Evolutionary conservation across 2,797 vertebrate species (phyloP).

Genomic region (Bothrops alternatus): DNA sequence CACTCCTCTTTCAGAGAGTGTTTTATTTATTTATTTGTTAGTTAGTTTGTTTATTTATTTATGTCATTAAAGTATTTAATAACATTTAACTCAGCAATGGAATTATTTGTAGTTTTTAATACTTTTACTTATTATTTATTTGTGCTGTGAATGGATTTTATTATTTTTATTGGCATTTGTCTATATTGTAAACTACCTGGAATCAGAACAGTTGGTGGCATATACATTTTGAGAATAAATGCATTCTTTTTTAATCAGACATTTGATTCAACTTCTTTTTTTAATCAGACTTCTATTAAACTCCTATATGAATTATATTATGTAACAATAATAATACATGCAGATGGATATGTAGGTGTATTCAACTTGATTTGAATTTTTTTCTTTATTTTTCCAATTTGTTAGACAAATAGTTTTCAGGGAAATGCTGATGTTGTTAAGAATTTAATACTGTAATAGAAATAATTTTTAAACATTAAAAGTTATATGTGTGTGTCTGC

Average conservation of each 20-base stretch:
- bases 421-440: background rate
- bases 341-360: background rate
- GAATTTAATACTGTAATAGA: background rate
- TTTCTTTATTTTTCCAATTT: background rate
- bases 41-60: too few relatives aligned
- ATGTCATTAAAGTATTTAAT: background rate
- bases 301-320: background rate
- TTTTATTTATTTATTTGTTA: background rate
- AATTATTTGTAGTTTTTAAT: background rate
- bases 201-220: background rate
- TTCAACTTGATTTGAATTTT: background rate
- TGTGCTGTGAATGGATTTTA: background rate
- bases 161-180: background rate
- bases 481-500: background rate
- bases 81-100: background rate
- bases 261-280: background rate
- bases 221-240: background rate
- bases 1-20: background rate
- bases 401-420: background rate
- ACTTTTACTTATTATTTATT: background rate
- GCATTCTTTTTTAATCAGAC: background rate
- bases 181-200: background rate
- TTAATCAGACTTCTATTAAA: background rate
- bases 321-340: background rate
- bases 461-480: background rate